A percentile compares a stretch with the other conserved stretches of the same genome.
Conservation (phyloP, 92 coral and sea anemone genomes). For the Nematostella vectensis region DNA sequence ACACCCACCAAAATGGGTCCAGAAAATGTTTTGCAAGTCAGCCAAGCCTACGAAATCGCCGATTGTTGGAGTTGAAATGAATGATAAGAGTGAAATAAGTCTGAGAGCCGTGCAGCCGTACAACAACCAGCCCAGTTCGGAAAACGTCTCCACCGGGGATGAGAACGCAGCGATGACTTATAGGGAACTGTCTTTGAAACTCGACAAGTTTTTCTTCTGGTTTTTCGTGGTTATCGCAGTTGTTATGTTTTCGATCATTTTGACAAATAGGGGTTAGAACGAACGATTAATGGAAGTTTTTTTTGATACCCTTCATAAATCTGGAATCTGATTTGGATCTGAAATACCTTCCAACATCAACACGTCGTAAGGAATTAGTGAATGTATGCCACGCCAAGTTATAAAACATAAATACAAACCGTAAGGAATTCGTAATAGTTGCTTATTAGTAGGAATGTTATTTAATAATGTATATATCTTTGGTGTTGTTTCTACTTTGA, state of each 20-base stretch:
- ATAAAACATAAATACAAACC: too few species aligned
- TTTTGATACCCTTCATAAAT: too few species aligned
- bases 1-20: constrained; percentile 8
- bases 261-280: constrained; percentile 3
- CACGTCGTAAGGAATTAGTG: too few species aligned
- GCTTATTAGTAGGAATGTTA: too few species aligned
- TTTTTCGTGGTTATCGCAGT: constrained; percentile 6
- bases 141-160: background rate
- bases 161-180: too few species aligned
- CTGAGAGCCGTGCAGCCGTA: background rate
- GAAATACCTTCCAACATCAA: too few species aligned
- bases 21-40: background rate
- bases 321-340: too few species aligned
- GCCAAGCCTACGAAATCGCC: background rate
- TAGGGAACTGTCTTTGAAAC: constrained; percentile 1
- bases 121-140: background rate
- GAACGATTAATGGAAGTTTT: too few species aligned
- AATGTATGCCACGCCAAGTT: too few species aligned
- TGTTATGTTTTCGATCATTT: constrained; percentile 4
- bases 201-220: constrained; percentile 17
- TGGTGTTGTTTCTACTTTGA: too few species aligned
- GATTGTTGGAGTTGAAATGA: background rate
- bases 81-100: background rate
- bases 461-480: too few species aligned
- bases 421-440: too few species aligned